Conservation (phyloP, 2,797 vertebrate species). For the Synanceia verrucosa region DNA sequence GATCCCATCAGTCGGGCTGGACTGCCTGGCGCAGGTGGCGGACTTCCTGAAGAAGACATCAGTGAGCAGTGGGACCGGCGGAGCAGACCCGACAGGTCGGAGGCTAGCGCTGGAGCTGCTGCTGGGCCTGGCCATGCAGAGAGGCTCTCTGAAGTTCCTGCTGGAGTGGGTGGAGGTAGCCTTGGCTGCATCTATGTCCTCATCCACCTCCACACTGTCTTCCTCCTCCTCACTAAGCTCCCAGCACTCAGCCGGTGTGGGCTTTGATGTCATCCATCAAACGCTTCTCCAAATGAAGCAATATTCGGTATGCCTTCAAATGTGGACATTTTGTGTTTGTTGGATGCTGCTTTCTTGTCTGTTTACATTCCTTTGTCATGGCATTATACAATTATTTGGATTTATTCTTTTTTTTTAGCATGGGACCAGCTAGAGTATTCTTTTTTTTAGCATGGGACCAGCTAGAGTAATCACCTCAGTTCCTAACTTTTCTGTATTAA, state of each 20-base stretch:
- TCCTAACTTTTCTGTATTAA: background rate
- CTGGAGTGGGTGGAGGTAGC: slow-evolving; percentile 89
- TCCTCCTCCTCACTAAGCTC: slow-evolving; percentile 64
- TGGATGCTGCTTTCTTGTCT: background rate
- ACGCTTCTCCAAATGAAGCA: slow-evolving; percentile 86
- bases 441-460: too few relatives aligned
- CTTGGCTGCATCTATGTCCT: slow-evolving; percentile 79
- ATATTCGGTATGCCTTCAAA: slow-evolving; percentile 78
- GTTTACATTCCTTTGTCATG: background rate
- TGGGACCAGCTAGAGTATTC: background rate
- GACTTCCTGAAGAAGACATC: slow-evolving; percentile 87
- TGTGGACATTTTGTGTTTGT: background rate
- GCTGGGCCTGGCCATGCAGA: slow-evolving; percentile 84
- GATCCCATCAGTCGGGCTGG: slow-evolving; percentile 84
- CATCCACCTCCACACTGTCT: slow-evolving; percentile 54
- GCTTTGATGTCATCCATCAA: slow-evolving; percentile 83
- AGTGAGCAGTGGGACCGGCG: slow-evolving; percentile 76
- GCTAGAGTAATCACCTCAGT: background rate
- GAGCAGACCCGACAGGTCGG: slow-evolving; percentile 80
- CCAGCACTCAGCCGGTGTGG: slow-evolving; percentile 74
- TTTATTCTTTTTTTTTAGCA: background rate
- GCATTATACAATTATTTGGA: background rate
- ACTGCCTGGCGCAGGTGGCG: slow-evolving; percentile 84
- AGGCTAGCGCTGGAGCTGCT: slow-evolving; percentile 84
- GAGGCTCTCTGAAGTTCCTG: slow-evolving; percentile 85